Conservation (phyloP, 2,888 invertebrate species). For the Tenthredo scrophulariae region DNA sequence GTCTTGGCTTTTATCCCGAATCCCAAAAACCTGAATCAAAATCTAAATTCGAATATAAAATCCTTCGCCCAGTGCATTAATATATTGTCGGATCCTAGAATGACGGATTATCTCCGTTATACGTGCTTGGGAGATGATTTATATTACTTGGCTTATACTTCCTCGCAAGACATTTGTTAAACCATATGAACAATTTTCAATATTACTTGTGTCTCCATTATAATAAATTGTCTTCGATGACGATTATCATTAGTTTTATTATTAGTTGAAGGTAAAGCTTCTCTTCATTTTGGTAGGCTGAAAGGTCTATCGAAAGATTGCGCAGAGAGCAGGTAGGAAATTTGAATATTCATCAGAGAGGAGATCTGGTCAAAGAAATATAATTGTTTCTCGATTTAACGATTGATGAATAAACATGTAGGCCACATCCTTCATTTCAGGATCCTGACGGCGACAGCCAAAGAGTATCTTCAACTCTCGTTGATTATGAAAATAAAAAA, state of each 20-base stretch:
- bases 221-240: background rate
- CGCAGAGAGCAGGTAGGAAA: constrained; percentile 21
- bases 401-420: background rate
- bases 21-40: constrained; percentile 3
- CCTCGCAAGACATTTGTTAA: background rate
- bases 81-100: constrained; percentile 43
- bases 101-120: constrained; percentile 32
- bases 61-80: constrained; percentile 24
- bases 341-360: background rate
- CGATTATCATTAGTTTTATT: background rate
- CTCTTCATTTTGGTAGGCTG: constrained; percentile 6
- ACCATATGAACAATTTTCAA: background rate
- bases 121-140: constrained; percentile 11
- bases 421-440: constrained; percentile 49
- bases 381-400: background rate
- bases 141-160: constrained; percentile 2
- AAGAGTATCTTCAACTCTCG: background rate
- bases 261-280: background rate
- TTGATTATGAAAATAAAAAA: background rate
- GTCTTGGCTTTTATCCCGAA: constrained; percentile 47
- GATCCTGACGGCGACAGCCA: constrained; percentile 45
- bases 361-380: background rate
- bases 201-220: background rate
- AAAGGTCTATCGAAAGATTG: background rate
- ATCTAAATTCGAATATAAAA: background rate